Conservation (phyloP, 1,140 invertebrate genomes). For the Aphelinus certus region DNA sequence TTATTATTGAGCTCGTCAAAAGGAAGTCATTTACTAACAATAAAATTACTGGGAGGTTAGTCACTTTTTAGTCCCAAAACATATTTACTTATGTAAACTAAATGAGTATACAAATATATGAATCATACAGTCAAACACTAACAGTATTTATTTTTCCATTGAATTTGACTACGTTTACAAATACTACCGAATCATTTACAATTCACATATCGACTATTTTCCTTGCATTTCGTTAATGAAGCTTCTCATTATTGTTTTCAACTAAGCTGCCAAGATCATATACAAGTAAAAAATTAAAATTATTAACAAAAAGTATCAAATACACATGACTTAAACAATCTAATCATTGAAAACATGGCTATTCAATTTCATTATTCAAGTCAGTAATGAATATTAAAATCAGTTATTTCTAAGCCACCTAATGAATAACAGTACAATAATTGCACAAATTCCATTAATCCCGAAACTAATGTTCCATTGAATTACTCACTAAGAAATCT, state of each 20-base stretch:
- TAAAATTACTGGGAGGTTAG: constrained; percentile 3
- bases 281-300: constrained; percentile 9
- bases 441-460: constrained; percentile 20
- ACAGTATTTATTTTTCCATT: constrained; percentile 9
- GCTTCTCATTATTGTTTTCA: constrained; percentile 6
- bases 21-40: constrained; percentile 3
- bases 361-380: too few species aligned
- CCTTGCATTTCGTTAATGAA: background rate
- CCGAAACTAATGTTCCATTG: background rate
- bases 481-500: background rate
- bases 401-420: background rate
- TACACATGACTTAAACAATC: background rate
- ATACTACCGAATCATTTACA: constrained; percentile 36
- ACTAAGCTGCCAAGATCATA: constrained; percentile 3
- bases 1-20: constrained; percentile 9
- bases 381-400: constrained; percentile 25
- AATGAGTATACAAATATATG: constrained; percentile 26
- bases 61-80: background rate
- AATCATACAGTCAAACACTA: constrained; percentile 14
- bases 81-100: constrained; percentile 16
- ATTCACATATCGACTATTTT: constrained; percentile 30
- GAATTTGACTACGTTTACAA: constrained; percentile 22
- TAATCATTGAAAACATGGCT: background rate
- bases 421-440: constrained; percentile 19
- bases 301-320: constrained; percentile 3